These are phyloP conservation scores for Ditylenchus weischeri DNA, from an alignment of 2,888 invertebrate genomes.

Conservation along the genomic window DNA sequence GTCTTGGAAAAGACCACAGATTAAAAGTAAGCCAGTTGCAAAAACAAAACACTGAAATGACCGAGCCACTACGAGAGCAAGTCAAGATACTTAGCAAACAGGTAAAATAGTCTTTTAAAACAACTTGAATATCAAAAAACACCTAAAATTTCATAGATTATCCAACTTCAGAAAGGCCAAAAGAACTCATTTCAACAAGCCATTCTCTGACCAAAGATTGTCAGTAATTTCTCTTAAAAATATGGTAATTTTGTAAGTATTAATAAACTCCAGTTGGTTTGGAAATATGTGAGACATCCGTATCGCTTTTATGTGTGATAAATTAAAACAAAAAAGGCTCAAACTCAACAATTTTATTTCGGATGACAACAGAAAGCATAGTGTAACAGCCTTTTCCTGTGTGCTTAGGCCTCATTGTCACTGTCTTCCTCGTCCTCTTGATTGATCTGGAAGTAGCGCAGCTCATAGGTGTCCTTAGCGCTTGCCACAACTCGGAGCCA, in stretches of 20 bases:
- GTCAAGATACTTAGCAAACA: conserved; percentile 23
- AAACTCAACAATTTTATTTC: no score
- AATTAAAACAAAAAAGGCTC: no score
- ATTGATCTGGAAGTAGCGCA: conserved; percentile 93
- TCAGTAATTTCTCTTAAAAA: no score
- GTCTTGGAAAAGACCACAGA: conserved; percentile 38
- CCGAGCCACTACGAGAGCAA: conserved; percentile 30
- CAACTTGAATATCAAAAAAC: neutral
- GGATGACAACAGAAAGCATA: no score
- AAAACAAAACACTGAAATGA: conserved; percentile 41
- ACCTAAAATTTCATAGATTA: conserved; percentile 2
- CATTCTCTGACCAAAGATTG: no score
- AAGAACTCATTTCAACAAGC: conserved; percentile 5
- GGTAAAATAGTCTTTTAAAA: conserved; percentile 3
- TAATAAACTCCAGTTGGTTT: no score
- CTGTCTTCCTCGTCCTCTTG: conserved; percentile 61
- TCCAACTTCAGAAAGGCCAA: conserved; percentile 10
- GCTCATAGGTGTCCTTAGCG: conserved; percentile 89
- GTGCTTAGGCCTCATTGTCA: conserved; percentile 55
- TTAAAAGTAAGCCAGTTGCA: conserved; percentile 37
- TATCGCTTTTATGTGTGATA: no score
- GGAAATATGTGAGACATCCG: no score
- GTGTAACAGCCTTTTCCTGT: no score
- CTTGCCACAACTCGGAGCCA: conserved; percentile 97
- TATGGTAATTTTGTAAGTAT: no score